Evolutionary conservation across 2,113 vertebrate genomes (phyloP), one percentile per base, ranked within the genome.

Genomic region (Aegypius monachus): DNA sequence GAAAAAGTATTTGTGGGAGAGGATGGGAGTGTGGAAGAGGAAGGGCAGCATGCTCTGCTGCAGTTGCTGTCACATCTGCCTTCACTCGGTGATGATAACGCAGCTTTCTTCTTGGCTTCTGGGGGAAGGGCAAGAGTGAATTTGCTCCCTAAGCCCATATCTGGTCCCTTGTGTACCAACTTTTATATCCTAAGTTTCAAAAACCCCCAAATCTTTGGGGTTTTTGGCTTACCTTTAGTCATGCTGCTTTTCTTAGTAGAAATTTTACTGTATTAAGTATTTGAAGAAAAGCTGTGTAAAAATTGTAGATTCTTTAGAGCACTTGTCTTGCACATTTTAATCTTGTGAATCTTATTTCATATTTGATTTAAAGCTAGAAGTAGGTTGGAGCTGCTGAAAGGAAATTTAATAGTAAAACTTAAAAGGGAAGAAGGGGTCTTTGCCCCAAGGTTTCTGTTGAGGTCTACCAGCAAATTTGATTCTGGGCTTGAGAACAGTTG

Each of bases 171-270:
- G 36, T 68, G 12, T 79, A 26, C 34, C 53, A 84, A 16, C 11
- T 47, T 61, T 36, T 34, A 7, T 25, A 27, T 23, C 23, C 48
- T 40, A 38, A 55, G 22, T 23, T 58, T 74, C 16, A 86, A 67
- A 53, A 81, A 82, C 5, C 3, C 9, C 16, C 6, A 11, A 4
- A 7, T 38, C 11, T 71, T 68, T 1, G 8, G 15, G 1, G 6
- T 3, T 58, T 74, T n/a, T 73, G 27, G 6, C 10, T 90, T 88
- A 25, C 7, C 9, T 67, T 67, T 73, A 38, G 26, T 73, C 36
- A 31, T 66, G 11, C 32, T 48, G 22, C 40, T 59, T 61, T 95
- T 70, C 27, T 85, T 80, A 47, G 18, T 15, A 21, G n/a, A 23
- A 8, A 11, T 67, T 63, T n/a, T 55, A 17, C 9, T 20, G 0